A percentile compares a stretch with the other conserved stretches of the same genome.
These are phyloP conservation scores for Diarsia brunnea DNA, from an alignment of 2,888 invertebrate genomes.

Conservation along the genomic window DNA sequence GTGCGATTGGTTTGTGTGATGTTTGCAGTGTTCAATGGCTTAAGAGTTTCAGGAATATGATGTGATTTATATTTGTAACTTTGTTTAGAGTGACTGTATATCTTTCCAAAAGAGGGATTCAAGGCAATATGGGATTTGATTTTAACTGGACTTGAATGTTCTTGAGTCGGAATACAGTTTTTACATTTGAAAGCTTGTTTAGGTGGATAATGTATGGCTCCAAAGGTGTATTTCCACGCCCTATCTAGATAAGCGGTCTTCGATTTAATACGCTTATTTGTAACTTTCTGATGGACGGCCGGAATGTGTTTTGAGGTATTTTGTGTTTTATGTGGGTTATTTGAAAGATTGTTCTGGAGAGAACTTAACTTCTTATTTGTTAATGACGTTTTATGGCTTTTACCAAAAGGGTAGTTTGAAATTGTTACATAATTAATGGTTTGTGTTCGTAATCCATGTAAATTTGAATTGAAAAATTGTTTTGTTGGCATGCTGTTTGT, in stretches of 20 bases:
- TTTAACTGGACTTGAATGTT: background rate
- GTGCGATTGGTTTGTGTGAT: background rate
- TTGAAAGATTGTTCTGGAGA: background rate
- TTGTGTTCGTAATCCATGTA: background rate
- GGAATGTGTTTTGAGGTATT: conserved; percentile 9
- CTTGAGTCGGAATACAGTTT: background rate
- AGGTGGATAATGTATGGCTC: background rate
- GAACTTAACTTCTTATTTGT: conserved; percentile 10
- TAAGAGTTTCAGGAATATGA: background rate
- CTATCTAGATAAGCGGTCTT: background rate
- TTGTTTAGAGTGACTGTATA: background rate
- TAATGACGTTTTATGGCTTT: conserved; percentile 1
- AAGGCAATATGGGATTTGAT: background rate
- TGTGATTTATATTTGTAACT: conserved; percentile 2
- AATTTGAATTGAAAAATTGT: background rate
- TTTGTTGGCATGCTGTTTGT: background rate
- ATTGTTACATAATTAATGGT: background rate
- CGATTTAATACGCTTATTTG: background rate
- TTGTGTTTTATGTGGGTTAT: conserved; percentile 18
- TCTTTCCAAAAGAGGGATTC: conserved; percentile 2
- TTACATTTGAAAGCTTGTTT: background rate
- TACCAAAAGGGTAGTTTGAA: background rate
- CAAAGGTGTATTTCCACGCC: background rate
- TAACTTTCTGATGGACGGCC: background rate
- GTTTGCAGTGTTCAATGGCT: background rate